These are phyloP conservation scores for Temnothorax longispinosus DNA, from an alignment of 1,140 invertebrate species.

Conservation along the genomic window DNA sequence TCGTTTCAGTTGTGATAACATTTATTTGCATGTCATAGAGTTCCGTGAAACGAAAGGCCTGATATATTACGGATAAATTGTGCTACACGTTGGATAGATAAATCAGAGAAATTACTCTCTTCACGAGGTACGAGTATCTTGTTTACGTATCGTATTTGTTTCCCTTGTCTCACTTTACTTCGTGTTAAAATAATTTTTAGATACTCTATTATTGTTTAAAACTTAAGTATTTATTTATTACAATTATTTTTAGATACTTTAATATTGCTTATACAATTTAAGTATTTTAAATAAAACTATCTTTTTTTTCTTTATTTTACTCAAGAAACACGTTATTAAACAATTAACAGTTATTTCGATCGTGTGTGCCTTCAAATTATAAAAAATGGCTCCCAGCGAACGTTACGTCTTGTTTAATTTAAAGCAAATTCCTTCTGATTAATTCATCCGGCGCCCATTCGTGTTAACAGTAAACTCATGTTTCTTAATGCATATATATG, in stretches of 20 bases:
- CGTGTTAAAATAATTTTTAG: background rate
- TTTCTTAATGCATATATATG: background rate
- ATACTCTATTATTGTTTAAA: background rate
- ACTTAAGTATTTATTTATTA: background rate
- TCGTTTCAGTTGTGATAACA: slow-evolving; percentile 2
- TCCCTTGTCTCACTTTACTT: background rate
- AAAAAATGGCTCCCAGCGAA: background rate
- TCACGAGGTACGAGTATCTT: background rate
- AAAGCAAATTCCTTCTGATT: background rate
- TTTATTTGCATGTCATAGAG: background rate
- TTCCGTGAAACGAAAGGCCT: background rate
- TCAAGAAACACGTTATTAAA: background rate
- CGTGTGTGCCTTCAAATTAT: background rate
- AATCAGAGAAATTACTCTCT: background rate
- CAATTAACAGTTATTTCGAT: background rate
- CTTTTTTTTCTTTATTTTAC: background rate
- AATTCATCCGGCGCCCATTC: background rate
- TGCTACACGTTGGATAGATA: background rate
- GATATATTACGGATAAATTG: slow-evolving; percentile 1
- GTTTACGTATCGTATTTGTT: background rate
- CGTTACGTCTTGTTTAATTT: background rate
- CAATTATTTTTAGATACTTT: background rate
- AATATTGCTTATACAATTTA: background rate
- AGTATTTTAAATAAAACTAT: background rate
- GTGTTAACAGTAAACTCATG: background rate